Conservation (phyloP, 2,113 vertebrate species). For the Microcebus griseorufus region DNA sequence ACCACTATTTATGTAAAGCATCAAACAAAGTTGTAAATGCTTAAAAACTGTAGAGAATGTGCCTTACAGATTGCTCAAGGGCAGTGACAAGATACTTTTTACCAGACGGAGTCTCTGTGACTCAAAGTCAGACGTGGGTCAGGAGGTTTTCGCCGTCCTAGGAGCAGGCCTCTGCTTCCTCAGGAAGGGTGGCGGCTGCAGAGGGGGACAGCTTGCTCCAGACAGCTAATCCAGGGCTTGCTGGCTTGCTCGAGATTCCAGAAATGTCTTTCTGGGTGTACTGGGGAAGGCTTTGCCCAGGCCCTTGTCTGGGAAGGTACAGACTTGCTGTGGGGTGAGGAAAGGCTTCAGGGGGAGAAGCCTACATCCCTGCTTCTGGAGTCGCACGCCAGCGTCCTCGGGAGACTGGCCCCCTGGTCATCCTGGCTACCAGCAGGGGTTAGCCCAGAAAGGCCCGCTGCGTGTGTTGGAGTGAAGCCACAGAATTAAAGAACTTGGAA, state of each 20-base stretch:
- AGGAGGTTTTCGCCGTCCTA: background rate
- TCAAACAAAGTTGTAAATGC: background rate
- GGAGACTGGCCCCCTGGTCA: background rate
- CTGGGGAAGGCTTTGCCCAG: background rate
- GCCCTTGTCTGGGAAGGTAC: background rate
- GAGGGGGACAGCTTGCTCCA: background rate
- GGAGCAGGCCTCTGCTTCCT: slow-evolving; percentile 17
- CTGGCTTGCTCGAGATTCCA: background rate
- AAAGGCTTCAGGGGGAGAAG: background rate
- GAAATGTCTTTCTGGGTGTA: background rate
- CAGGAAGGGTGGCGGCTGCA: slow-evolving; percentile 56
- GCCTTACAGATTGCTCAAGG: background rate
- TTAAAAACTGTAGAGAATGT: background rate
- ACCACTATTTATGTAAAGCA: background rate
- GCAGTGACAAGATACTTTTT: background rate
- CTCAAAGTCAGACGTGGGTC: slow-evolving; percentile 63
- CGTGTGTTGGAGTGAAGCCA: background rate
- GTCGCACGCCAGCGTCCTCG: background rate
- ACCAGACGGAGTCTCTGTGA: slow-evolving; percentile 10
- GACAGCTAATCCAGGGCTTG: background rate
- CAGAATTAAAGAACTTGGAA: background rate
- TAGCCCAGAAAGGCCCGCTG: background rate
- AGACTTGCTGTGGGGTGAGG: background rate
- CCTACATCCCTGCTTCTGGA: background rate
- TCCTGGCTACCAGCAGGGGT: background rate